Conservation (phyloP, 2,797 vertebrate species). For the Gorsachius magnificus region DNA sequence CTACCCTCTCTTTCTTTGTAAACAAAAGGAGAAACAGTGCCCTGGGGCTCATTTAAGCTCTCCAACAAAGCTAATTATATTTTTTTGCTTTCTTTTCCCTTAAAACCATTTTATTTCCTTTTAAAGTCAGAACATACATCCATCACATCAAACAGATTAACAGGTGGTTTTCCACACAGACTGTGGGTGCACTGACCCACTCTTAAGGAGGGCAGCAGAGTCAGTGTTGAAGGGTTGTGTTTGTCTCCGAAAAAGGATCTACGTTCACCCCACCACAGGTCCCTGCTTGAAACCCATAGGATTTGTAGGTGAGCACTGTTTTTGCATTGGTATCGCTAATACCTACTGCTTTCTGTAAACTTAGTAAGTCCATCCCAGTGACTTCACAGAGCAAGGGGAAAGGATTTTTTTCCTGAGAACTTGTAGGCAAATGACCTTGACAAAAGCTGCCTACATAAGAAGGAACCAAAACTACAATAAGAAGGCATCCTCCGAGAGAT, state of each 20-base stretch:
- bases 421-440: not conserved
- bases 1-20: not conserved
- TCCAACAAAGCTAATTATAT: not conserved
- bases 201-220: not conserved
- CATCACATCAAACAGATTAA: not conserved
- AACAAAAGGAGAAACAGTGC: not conserved
- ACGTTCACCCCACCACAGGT: not conserved
- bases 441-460: not conserved
- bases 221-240: accelerated
- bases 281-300: not conserved
- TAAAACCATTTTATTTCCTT: not conserved
- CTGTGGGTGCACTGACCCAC: not conserved
- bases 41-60: not conserved
- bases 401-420: not conserved
- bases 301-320: not conserved
- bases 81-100: not conserved
- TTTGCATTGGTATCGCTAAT: not conserved
- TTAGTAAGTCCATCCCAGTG: not conserved
- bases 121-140: not conserved
- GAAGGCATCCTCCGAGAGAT: not conserved
- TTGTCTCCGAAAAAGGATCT: not conserved
- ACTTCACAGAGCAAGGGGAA: not conserved
- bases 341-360: not conserved
- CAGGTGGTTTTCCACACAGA: not conserved
- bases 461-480: not conserved